Evolutionary conservation across 2,888 invertebrate genomes (phyloP), one percentile per base, ranked within the genome.

Genomic region (Pardosa pseudoannulata): DNA sequence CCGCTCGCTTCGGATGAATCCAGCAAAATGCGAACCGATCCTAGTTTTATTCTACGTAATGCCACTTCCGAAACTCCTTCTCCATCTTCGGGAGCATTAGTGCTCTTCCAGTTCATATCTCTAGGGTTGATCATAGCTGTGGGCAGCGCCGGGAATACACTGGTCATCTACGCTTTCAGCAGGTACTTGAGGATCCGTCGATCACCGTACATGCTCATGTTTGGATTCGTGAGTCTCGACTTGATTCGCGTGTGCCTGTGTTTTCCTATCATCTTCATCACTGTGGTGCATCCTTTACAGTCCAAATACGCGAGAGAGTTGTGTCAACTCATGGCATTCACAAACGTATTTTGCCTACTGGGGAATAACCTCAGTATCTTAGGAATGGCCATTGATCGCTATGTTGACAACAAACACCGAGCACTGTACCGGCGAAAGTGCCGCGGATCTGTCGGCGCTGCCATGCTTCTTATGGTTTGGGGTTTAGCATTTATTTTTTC

Each of bases 61-160:
- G 67, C 13, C 27, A 79, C 85, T 28, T 50, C 79, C 6, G 31
- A 64, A 13, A 27, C 11, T 13, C 75, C 70, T 11, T 36, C 36
- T 3, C 27, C 73, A 0, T 23, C 28, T 28, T 70, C 74, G 1
- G 72, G 83, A 23, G 36, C 64, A 9, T 0, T 62, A 7, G 72
- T 81, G 7, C 83, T 88, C 28, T 80, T 85, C 46, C 81, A 88
- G 36, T 88, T 88, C 39, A 73, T 88, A 16, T 88, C 88, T 28
- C 50, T 88, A 27, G 88, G 88, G n/a, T 19, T 88, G n/a, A 76
- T 88, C 36, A 72, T 88, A 29, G 88, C 88, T 11, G 23, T 85
- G 7, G 88, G 80, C 2, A 80, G 85, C 70, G 83, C 88, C n/a
- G 85, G 88, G 0, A 88, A 85, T 29, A 39, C 73, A 31, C 64